phyloP scores from a whole-genome alignment of 2,113 vertebrate genomes.

The Zosterops japonicus region DNA sequence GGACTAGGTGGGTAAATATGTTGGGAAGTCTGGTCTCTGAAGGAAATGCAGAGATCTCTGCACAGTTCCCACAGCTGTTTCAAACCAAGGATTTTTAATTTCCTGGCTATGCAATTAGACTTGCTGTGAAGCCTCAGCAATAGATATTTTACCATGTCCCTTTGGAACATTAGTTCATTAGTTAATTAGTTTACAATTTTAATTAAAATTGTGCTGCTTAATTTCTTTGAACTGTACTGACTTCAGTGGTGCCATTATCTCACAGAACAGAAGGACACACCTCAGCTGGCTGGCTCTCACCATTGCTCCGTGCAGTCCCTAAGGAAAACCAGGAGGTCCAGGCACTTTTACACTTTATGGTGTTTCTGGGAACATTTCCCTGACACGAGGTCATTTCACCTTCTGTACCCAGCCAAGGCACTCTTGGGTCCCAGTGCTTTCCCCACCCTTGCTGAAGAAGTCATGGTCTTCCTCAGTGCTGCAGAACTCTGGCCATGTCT shows the following conservation, averaged over 20 bases:
- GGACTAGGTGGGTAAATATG: neutral
- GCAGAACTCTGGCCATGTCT: rapidly evolving
- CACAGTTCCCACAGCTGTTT: neutral
- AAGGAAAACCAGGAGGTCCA: neutral
- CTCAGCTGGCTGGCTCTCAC: neutral
- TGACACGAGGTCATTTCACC: rapidly evolving
- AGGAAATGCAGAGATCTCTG: neutral
- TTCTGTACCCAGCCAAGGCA: neutral
- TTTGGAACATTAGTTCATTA: neutral
- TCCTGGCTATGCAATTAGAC: neutral
- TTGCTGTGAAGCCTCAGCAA: neutral
- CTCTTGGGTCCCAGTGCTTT: neutral
- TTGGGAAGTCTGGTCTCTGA: neutral
- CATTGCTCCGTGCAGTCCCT: rapidly evolving
- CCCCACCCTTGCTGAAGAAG: neutral
- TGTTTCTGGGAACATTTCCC: neutral
- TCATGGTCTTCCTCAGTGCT: rapidly evolving
- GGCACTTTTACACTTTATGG: neutral
- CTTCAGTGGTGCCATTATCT: neutral
- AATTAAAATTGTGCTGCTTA: constrained; percentile 22
- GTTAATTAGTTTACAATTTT: neutral
- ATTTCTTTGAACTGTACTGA: constrained; percentile 22
- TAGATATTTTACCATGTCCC: neutral
- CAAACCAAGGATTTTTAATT: neutral
- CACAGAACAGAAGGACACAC: neutral